These are phyloP conservation scores for Neotoxoptera formosana DNA, from an alignment of 1,140 invertebrate genomes.

Conservation along the genomic window DNA sequence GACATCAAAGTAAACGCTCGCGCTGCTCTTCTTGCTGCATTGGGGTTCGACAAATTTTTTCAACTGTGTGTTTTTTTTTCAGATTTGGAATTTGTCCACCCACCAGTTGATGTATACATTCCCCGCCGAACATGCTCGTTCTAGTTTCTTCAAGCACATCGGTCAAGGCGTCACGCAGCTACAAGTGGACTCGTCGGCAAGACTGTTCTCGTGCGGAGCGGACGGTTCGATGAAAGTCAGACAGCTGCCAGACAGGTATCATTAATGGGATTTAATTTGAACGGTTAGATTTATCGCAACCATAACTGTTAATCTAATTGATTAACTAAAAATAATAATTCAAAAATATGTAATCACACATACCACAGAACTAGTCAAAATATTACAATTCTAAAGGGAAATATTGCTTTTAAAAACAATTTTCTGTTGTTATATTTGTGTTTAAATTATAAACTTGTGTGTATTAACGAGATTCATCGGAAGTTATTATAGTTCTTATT, in stretches of 20 bases:
- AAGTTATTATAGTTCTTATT: conserved; percentile 20
- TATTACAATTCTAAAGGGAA: conserved; percentile 26
- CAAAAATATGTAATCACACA: neutral
- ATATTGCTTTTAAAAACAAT: conserved; percentile 32
- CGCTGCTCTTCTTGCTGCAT: neutral
- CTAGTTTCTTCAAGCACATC: conserved; percentile 95
- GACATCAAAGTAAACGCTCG: conserved; percentile 87
- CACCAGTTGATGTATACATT: conserved; percentile 88
- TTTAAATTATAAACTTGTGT: conserved; percentile 37
- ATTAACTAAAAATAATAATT: neutral
- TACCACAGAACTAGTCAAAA: conserved; percentile 49
- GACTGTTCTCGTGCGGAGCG: conserved; percentile 96
- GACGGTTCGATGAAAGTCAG: conserved; percentile 93
- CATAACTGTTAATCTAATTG: neutral
- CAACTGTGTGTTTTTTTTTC: conserved; percentile 7
- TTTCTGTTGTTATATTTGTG: conserved; percentile 30
- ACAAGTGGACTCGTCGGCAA: conserved; percentile 82
- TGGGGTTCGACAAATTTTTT: neutral
- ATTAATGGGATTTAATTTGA: neutral
- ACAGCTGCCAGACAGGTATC: conserved; percentile 58
- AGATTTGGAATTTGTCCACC: conserved; percentile 91
- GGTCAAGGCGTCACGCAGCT: conserved; percentile 96
- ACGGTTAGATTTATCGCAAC: neutral
- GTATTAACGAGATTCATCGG: neutral
- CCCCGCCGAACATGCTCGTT: conserved; percentile 89